These are phyloP conservation scores for Drosophila prostipennis DNA, from an alignment of 2,888 invertebrate genomes.

Conservation along the genomic window DNA sequence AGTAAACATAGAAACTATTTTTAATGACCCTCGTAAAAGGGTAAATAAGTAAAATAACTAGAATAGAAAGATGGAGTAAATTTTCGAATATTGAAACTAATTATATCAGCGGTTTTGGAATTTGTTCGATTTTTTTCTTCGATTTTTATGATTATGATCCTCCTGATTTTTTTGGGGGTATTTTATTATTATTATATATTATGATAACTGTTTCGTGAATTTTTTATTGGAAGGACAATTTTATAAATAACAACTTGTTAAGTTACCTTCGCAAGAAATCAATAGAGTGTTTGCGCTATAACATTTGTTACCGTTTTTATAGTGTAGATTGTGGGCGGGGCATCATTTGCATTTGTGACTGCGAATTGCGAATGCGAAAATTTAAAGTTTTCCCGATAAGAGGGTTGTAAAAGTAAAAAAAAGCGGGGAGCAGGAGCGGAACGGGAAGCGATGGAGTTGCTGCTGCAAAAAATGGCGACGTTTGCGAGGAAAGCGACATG, in stretches of 20 bases:
- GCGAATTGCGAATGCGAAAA: constrained; percentile 77
- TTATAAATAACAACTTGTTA: too few species aligned
- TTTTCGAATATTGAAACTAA: too few species aligned
- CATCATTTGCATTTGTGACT: constrained; percentile 75
- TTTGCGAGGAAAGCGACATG: constrained; percentile 62
- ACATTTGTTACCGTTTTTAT: constrained; percentile 5
- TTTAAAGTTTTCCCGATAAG: constrained; percentile 76
- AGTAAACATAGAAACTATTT: neutral
- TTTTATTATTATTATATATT: too few species aligned
- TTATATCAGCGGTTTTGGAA: too few species aligned
- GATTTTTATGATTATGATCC: too few species aligned
- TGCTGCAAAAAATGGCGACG: constrained; percentile 69
- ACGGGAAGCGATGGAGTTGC: constrained; percentile 29
- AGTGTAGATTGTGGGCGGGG: constrained; percentile 39
- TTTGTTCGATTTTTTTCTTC: too few species aligned
- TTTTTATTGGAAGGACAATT: too few species aligned
- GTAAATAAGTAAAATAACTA: too few species aligned
- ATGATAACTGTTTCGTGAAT: too few species aligned
- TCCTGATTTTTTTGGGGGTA: too few species aligned
- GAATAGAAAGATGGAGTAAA: too few species aligned
- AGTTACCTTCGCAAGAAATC: neutral
- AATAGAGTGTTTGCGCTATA: neutral
- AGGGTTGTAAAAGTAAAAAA: constrained; percentile 71
- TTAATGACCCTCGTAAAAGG: too few species aligned
- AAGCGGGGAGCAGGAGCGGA: constrained; percentile 25